Base-by-base conservation (phyloP, 2,888 invertebrate genomes). In the Leucophenga montana region DNA sequence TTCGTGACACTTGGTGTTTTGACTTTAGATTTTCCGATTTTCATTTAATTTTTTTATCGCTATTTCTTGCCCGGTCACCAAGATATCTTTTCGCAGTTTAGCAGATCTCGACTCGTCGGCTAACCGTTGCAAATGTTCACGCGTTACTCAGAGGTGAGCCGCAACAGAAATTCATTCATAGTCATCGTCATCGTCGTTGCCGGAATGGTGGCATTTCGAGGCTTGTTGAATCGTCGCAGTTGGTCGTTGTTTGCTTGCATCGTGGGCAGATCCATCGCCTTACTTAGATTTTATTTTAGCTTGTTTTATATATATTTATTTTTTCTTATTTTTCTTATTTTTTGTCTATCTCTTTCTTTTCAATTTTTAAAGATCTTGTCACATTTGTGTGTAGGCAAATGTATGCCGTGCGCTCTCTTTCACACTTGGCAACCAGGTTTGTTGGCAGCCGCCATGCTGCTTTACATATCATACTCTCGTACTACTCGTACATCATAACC, bases 211-310 rank as follows among this genome's bases (percentile, higher is more conserved):
- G 71, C 6, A 39, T 39, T 27, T 27, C 27, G 27, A 27, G 27
- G 27, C 27, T 27, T 27, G 27, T 27, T 11, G 11, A 11, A 72
- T 62, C 68, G 48, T 14, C 4, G 27, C 31, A 65, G 68, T 46
- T 76, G 73, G 68, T 71, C 62, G 68, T 31, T 72, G 70, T 13
- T 53, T 46, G 78, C 67, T 61, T 72, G 77, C 80, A 78, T 82
- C 81, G 81, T 82, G 81, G 81, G 81, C 83, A 73, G 81, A 82
- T 84, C 62, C 81, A 82, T 84, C 83, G 81, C 81, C 81, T 82
- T 82, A 82, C 81, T 84, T 82, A 82, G 84, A 83, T 64, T 31
- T 70, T 53, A 54, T 68, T 56, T 39, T 50, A 27, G 27, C 27
- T 27, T 27, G 4, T n/a, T 66, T n/a, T 6, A 61, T 14, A 39